Evolutionary conservation across 2,113 vertebrate species (phyloP), one percentile per base, ranked within the genome.

Genomic region (Thryonomys swinderianus): DNA sequence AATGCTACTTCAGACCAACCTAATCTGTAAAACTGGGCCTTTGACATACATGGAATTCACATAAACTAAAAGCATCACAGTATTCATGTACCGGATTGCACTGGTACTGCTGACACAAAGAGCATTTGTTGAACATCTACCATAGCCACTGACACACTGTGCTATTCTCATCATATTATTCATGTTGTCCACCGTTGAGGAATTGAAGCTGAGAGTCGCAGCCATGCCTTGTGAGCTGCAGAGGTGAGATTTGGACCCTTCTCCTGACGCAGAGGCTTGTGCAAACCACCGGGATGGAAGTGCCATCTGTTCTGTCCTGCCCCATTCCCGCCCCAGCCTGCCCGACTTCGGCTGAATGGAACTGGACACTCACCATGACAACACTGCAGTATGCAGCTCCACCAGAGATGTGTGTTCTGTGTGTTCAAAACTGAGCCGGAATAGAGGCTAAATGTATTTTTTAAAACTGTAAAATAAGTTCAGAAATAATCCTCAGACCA

Each of bases 401-500:
- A 74, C 53, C 17, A 91, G 25, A 69, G 74, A 34, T 69, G 14
- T 5, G 1, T 59, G 82, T 81, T 80, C 91, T 51, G 66, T 42
- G 13, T 71, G 69, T 20, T 69, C 14, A 89, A 84, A 82, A 82
- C 37, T 84, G 40, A 89, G 45, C 12, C 37, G 53, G 62, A 85
- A 82, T 79, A 91, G 79, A 51, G 64, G 2, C 45, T 90, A 69
- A 37, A 32, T 0, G 45, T 55, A 67, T 91, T 27, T 48, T 91
- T 27, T 40, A 62, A 87, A 90, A 55, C 14, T 53, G 32, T 57
- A 80, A 53, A 74, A 42, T 45, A 88, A 73, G 55, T 82, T 66
- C 88, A 21, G 59, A 82, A 88, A 74, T 40, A 93, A 79, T 86
- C 51, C 55, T 86, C 81, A 91, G 71, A 55, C 14, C 27, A 88